These are phyloP conservation scores for Pyrocephalus nanus DNA, from an alignment of 2,797 vertebrate species.

Conservation along the genomic window DNA sequence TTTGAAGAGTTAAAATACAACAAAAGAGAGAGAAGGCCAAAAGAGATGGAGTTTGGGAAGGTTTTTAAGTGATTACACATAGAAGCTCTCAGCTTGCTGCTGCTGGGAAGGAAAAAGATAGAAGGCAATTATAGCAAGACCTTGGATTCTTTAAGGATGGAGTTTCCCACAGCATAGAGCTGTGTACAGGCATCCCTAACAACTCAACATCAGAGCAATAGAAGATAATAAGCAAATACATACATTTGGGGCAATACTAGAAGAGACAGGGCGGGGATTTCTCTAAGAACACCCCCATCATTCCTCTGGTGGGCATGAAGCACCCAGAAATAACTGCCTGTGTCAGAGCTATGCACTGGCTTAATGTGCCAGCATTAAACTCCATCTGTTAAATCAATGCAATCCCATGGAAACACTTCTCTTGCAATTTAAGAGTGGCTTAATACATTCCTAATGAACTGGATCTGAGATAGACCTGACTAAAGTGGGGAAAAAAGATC, in stretches of 20 bases:
- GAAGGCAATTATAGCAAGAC: neutral
- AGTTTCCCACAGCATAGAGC: neutral
- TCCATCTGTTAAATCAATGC: neutral
- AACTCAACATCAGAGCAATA: neutral
- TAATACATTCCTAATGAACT: conserved; percentile 17
- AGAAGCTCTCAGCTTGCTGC: neutral
- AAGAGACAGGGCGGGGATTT: neutral
- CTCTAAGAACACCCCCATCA: neutral
- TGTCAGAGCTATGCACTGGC: neutral
- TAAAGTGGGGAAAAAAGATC: neutral
- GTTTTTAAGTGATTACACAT: neutral
- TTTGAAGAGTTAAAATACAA: neutral
- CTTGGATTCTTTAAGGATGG: neutral
- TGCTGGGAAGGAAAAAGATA: neutral
- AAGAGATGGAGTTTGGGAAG: neutral
- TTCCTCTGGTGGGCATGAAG: neutral
- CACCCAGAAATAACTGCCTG: neutral
- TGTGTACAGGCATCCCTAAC: neutral
- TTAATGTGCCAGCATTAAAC: neutral
- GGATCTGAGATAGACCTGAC: neutral
- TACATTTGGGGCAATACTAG: neutral
- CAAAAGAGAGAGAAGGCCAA: neutral
- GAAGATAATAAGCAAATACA: neutral
- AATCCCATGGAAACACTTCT: conserved; percentile 5
- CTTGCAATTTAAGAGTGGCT: neutral